Evolutionary conservation across 2,797 vertebrate genomes (phyloP).

Genomic region (Hypotaenidia okinawae): DNA sequence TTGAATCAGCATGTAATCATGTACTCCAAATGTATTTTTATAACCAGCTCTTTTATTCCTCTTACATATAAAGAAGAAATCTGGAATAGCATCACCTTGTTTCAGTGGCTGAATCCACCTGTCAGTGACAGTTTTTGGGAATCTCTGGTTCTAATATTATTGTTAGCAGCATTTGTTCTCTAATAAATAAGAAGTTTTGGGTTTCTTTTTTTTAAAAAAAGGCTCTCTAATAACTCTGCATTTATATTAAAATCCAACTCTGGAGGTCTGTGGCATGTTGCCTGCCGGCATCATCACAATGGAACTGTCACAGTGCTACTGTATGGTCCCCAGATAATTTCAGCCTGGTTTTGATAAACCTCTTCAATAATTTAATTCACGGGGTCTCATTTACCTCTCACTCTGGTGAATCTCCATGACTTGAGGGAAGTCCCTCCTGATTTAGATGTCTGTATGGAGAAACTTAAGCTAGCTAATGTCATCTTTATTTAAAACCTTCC

Average conservation of each 20-base stretch:
- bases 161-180: slow-evolving; percentile 25
- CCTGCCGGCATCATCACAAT: not conserved
- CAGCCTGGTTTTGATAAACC: slow-evolving; percentile 27
- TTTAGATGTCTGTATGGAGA: slow-evolving; percentile 9
- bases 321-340: not conserved
- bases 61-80: not conserved
- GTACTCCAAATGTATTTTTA: not conserved
- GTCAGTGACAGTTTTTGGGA: not conserved
- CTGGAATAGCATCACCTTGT: not conserved
- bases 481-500: slow-evolving; percentile 9
- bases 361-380: slow-evolving; percentile 44
- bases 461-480: not conserved
- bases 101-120: slow-evolving; percentile 11
- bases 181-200: not conserved
- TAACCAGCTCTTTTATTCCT: not conserved
- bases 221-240: not conserved
- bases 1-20: not conserved
- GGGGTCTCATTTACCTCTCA: not conserved
- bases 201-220: not conserved
- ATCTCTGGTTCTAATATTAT: not conserved
- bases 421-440: slow-evolving; percentile 12
- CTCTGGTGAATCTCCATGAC: not conserved
- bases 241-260: slow-evolving; percentile 5
- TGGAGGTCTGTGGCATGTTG: not conserved
- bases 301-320: not conserved